Evolutionary conservation across 2,888 invertebrate species (phyloP), one percentile per base, ranked within the genome.

Genomic region (Stenodema calcarata): DNA sequence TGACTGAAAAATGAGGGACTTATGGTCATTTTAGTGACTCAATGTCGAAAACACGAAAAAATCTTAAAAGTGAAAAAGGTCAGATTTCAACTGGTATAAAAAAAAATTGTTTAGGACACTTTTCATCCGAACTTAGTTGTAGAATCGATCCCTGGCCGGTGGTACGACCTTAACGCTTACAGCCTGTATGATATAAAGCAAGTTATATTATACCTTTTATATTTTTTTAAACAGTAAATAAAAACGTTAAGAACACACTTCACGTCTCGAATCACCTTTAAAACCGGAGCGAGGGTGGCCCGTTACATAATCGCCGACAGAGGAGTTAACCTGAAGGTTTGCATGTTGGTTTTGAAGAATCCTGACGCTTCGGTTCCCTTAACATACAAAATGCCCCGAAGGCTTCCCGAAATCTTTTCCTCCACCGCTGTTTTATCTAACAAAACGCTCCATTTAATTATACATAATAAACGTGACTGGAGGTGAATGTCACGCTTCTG

Each of bases 291-390:
- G 47, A 47, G 47, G 47, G 12, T 16, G 2, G 12, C 47, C 14
- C 1, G 47, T 62, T 62, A 62, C 62, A 1, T 62, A 62, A 62
- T 18, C 9, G 23, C 18, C 0, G 54, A 18, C 18, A 18, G 35
- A 73, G 30, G 18, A 73, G 30, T 18, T 35, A 14, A 73, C 73
- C 73, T 30, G 73, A 18, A 41, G 73, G 30, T 73, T 78, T 44
- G 78, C 78, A 44, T 78, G 78, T 78, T 78, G 42, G 44, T 78
- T 42, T 78, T n/a, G 78, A 44, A 44, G 78, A 27, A 78, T 78
- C 78, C 27, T 78, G 78, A 44, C 41, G 44, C 78, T 18, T 44
- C 16, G 35, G n/a, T 16, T 23, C 30, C 28, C 73, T 73, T 23
- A 9, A 73, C 7, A 4, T 11, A 35, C 30, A 12, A 35, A 73